phyloP scores from a whole-genome alignment of 2,888 invertebrate species.

The Amphiduros pacificus region DNA sequence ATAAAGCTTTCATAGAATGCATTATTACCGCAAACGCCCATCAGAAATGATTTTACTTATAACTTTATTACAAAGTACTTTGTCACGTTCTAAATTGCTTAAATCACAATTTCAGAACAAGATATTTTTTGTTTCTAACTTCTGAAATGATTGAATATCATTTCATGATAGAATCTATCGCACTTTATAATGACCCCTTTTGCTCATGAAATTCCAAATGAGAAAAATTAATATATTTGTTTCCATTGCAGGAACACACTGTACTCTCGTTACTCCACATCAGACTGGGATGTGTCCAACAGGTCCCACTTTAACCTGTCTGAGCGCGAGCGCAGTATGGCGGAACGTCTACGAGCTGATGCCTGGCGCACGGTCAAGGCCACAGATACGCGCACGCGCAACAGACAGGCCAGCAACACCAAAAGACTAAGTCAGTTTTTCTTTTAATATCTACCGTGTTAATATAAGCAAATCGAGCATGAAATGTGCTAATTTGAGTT shows the following conservation, averaged over 20 bases:
- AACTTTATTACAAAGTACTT: too few species aligned
- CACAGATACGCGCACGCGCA: slow-evolving; percentile 59
- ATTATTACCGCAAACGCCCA: too few species aligned
- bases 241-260: slow-evolving; percentile 59
- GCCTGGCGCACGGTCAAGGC: slow-evolving; percentile 59
- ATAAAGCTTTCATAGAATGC: too few species aligned
- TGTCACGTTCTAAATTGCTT: too few species aligned
- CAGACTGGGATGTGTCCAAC: slow-evolving; percentile 88
- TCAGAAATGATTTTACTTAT: too few species aligned
- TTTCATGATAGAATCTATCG: too few species aligned
- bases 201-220: background rate
- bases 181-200: background rate
- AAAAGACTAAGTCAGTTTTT: slow-evolving; percentile 73
- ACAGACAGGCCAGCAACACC: slow-evolving; percentile 74
- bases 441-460: too few species aligned
- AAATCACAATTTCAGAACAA: too few species aligned
- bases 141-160: too few species aligned
- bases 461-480: too few species aligned
- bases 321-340: slow-evolving; percentile 77
- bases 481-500: too few species aligned
- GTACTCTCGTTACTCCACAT: slow-evolving; percentile 81
- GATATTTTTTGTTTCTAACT: too few species aligned
- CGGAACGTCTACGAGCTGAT: slow-evolving; percentile 56
- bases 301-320: slow-evolving; percentile 77
- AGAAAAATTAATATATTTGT: background rate